phyloP scores from a whole-genome alignment of 2,797 vertebrate genomes.

The Leuciscus waleckii region DNA sequence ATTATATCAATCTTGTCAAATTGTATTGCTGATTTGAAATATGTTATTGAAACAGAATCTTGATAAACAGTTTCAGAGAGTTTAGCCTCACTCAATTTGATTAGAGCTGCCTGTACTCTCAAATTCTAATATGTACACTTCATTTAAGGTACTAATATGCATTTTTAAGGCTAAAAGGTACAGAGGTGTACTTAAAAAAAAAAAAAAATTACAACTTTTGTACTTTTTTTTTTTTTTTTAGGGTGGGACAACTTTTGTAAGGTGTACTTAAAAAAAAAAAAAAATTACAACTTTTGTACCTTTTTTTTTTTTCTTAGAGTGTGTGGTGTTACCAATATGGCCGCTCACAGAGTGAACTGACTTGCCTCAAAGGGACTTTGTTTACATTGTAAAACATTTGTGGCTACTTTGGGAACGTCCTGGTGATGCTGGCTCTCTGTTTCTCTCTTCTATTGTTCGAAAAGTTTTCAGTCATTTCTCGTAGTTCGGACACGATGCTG shows the following conservation, averaged over 20 bases:
- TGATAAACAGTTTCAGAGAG: not conserved
- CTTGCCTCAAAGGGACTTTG: not conserved
- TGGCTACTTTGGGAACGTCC: slow-evolving; percentile 11
- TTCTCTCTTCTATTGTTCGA: not conserved
- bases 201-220: not conserved
- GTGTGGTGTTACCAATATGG: not conserved
- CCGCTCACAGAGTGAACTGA: not conserved
- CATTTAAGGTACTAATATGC: no score
- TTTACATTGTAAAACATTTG: not conserved
- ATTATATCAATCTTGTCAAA: not conserved
- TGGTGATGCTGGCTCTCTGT: not conserved
- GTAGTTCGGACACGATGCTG: slow-evolving; percentile 17
- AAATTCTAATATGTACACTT: no score
- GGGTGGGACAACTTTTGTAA: no score
- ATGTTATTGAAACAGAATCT: not conserved
- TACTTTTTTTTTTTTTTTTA: not conserved
- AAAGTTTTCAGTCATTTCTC: not conserved
- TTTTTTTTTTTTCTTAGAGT: not conserved
- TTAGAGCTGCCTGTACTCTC: not conserved
- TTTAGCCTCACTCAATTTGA: not conserved
- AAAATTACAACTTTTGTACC: not conserved
- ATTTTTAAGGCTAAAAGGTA: no score
- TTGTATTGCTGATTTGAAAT: not conserved
- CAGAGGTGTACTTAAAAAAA: no score
- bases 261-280: no score